phyloP scores from a whole-genome alignment of 2,888 invertebrate genomes.

The Altica lythri region DNA sequence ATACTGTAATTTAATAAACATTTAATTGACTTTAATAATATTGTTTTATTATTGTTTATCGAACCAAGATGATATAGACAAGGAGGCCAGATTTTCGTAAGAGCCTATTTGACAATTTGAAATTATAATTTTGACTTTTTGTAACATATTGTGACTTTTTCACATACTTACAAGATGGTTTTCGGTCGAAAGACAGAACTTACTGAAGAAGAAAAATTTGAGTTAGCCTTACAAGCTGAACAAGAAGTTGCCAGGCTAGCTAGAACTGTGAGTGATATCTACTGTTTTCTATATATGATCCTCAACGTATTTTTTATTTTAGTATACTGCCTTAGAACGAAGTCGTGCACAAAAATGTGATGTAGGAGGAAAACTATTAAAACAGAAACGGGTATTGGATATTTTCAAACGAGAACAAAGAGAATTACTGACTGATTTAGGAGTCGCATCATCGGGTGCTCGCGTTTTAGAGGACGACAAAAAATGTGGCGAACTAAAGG shows the following conservation, averaged over 20 bases:
- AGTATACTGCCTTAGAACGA: conserved; percentile 70
- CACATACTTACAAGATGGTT: conserved; percentile 5
- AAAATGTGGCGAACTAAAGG: conserved; percentile 60
- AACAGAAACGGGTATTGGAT: conserved; percentile 66
- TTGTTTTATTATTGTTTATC: too few relatives aligned
- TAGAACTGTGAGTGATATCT: conserved; percentile 58
- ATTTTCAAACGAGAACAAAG: conserved; percentile 67
- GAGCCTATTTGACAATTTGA: too few relatives aligned
- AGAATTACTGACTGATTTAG: conserved; percentile 67
- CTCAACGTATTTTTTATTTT: conserved; percentile 5
- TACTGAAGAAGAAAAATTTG: conserved; percentile 63
- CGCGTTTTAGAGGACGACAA: conserved; percentile 63
- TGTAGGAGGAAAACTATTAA: conserved; percentile 61
- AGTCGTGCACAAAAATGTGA: conserved; percentile 71
- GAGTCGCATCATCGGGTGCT: conserved; percentile 63
- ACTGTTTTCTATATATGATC: too few relatives aligned
- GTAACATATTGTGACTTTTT: background rate
- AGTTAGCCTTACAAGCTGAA: conserved; percentile 77
- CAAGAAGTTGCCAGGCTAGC: conserved; percentile 77
- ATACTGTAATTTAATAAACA: too few relatives aligned
- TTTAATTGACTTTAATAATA: too few relatives aligned
- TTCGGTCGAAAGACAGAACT: conserved; percentile 43
- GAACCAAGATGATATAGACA: too few relatives aligned
- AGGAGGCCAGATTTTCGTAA: too few relatives aligned
- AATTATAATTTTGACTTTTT: conserved; percentile 3